These are phyloP conservation scores for Mola mola DNA, from an alignment of 2,113 vertebrate species.

Conservation along the genomic window DNA sequence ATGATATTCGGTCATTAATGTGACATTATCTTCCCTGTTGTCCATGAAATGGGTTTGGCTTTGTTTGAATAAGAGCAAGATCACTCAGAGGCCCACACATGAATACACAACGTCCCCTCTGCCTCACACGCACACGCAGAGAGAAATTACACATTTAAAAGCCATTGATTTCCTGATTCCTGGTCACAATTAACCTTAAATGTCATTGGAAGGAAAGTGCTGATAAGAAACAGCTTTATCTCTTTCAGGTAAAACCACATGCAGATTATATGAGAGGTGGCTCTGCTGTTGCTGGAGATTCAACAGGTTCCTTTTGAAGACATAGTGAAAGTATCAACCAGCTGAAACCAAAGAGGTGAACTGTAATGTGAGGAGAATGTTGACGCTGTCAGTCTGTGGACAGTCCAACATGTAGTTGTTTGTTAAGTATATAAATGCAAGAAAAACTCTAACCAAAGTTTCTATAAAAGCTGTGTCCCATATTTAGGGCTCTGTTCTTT, in stretches of 20 bases:
- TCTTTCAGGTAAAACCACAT: slow-evolving; percentile 3
- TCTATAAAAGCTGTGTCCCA: not conserved
- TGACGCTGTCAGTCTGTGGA: not conserved
- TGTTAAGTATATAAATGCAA: not conserved
- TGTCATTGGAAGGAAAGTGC: slow-evolving; percentile 40
- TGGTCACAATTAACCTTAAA: slow-evolving; percentile 60
- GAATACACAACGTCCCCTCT: not conserved
- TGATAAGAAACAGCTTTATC: slow-evolving; percentile 35
- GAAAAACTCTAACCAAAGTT: not conserved
- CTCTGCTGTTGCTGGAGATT: not conserved
- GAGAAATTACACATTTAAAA: slow-evolving; percentile 52
- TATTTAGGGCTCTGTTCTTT: not conserved
- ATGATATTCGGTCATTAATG: slow-evolving; percentile 41
- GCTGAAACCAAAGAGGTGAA: not conserved
- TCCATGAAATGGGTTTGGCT: slow-evolving; percentile 19
- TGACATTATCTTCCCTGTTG: slow-evolving; percentile 45
- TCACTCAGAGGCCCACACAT: slow-evolving; percentile 8
- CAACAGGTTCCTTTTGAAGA: not conserved
- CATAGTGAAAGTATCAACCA: not conserved
- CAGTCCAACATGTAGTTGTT: not conserved
- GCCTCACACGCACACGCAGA: not conserved
- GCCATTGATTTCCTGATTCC: slow-evolving; percentile 35
- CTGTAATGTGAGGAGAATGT: not conserved
- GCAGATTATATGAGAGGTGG: not conserved
- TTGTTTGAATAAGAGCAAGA: slow-evolving; percentile 62